Conservation (phyloP, 2,113 vertebrate species). For the Chionodraco myersi region DNA sequence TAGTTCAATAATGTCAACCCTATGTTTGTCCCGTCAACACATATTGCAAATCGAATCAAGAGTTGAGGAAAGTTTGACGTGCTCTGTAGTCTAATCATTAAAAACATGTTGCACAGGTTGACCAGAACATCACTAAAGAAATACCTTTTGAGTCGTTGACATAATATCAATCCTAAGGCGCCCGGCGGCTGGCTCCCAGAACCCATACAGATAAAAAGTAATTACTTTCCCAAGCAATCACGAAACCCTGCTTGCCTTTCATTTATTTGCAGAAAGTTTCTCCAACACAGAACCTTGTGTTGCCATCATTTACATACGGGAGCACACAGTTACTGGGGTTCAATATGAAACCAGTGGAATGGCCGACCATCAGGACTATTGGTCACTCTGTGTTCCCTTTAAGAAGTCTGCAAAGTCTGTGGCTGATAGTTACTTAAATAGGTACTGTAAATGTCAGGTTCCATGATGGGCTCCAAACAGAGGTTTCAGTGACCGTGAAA, state of each 20-base stretch:
- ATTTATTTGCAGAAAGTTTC: constrained; percentile 69
- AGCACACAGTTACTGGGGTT: constrained; percentile 61
- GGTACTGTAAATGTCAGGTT: constrained; percentile 57
- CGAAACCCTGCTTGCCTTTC: constrained; percentile 44
- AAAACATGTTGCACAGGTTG: constrained; percentile 34
- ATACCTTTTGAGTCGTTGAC: constrained; percentile 41
- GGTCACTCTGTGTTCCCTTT: not conserved
- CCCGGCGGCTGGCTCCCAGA: constrained; percentile 27
- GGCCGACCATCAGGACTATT: constrained; percentile 29
- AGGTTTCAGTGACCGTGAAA: constrained; percentile 19
- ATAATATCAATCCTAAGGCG: constrained; percentile 44
- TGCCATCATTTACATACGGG: constrained; percentile 42
- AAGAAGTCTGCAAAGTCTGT: constrained; percentile 31
- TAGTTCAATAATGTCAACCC: constrained; percentile 43
- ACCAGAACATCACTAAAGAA: constrained; percentile 36
- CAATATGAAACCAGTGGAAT: constrained; percentile 43
- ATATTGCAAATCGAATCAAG: constrained; percentile 47
- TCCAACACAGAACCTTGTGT: constrained; percentile 40
- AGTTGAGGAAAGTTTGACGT: constrained; percentile 20
- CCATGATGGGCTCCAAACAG: constrained; percentile 17
- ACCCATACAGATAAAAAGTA: constrained; percentile 74
- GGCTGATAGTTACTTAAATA: constrained; percentile 41
- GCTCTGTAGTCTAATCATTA: constrained; percentile 36
- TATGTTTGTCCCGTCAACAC: constrained; percentile 4
- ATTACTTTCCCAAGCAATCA: constrained; percentile 75